phyloP scores from a whole-genome alignment of 2,797 vertebrate species.

The Gadopsis bispinosus region DNA sequence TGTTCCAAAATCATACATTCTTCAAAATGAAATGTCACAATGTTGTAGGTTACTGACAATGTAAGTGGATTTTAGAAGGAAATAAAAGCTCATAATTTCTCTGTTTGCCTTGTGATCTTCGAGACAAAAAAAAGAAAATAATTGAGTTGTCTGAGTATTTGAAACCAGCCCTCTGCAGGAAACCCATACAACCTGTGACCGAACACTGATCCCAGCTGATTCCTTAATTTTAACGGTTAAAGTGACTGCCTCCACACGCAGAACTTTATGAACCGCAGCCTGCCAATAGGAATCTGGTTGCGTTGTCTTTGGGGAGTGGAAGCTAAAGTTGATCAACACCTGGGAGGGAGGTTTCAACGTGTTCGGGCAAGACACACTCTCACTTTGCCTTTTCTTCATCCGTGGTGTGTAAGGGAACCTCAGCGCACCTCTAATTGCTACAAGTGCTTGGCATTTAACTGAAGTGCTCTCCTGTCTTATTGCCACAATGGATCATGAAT shows the following conservation, averaged over 20 bases:
- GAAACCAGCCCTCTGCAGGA: slow-evolving; percentile 1
- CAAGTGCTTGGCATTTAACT: slow-evolving; percentile 1
- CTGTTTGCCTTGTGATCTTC: background rate
- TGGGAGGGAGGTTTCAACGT: slow-evolving; percentile 56
- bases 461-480: background rate
- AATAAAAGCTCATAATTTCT: background rate
- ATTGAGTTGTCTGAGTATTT: background rate
- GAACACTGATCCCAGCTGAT: slow-evolving; percentile 1
- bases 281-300: slow-evolving; percentile 25
- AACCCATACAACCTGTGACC: slow-evolving; percentile 1
- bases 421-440: background rate
- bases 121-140: background rate
- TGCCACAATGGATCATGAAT: slow-evolving; percentile 20
- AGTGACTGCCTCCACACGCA: background rate
- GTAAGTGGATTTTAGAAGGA: too few species aligned
- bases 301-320: slow-evolving; percentile 46
- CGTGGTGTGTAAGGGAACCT: slow-evolving; percentile 18
- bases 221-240: background rate
- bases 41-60: background rate
- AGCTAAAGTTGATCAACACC: slow-evolving; percentile 23
- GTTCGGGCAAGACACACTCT: slow-evolving; percentile 62
- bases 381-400: slow-evolving; percentile 34
- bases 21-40: background rate
- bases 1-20: background rate
- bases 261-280: slow-evolving; percentile 13